Evolutionary conservation across 2,113 vertebrate species (phyloP).

Genomic region (Mixornis gularis): DNA sequence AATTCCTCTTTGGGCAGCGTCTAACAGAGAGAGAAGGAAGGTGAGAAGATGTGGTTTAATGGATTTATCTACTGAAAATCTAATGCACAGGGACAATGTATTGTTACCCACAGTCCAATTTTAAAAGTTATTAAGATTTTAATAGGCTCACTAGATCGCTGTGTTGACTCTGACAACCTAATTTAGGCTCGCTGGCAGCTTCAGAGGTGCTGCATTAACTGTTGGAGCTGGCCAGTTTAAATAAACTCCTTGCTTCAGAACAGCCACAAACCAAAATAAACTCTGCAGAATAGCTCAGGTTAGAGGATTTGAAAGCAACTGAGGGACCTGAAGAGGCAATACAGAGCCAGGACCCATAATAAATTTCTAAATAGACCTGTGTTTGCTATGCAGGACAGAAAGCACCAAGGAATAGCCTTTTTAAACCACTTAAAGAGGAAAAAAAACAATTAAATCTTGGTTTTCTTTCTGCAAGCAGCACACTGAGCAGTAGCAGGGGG

Average conservation of each 20-base stretch:
- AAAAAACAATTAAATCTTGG: not conserved
- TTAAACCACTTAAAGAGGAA: not conserved
- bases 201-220: constrained; percentile 16
- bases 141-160: constrained; percentile 10
- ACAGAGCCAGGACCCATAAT: not conserved
- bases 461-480: not conserved
- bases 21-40: not conserved
- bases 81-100: not conserved
- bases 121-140: constrained; percentile 61
- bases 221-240: constrained; percentile 1
- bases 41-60: not conserved
- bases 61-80: constrained; percentile 30
- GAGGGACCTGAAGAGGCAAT: not conserved
- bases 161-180: constrained; percentile 51
- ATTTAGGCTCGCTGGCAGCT: constrained; percentile 33
- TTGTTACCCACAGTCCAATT: constrained; percentile 43
- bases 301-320: constrained; percentile 4
- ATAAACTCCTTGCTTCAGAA: not conserved
- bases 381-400: not conserved
- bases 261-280: not conserved
- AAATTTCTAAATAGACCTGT: not conserved
- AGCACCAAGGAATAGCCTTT: not conserved
- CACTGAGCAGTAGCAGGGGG: not conserved
- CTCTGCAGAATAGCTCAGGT: not conserved
- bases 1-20: not conserved